phyloP scores from a whole-genome alignment of 2,113 vertebrate species.

The Pelusios castaneus region DNA sequence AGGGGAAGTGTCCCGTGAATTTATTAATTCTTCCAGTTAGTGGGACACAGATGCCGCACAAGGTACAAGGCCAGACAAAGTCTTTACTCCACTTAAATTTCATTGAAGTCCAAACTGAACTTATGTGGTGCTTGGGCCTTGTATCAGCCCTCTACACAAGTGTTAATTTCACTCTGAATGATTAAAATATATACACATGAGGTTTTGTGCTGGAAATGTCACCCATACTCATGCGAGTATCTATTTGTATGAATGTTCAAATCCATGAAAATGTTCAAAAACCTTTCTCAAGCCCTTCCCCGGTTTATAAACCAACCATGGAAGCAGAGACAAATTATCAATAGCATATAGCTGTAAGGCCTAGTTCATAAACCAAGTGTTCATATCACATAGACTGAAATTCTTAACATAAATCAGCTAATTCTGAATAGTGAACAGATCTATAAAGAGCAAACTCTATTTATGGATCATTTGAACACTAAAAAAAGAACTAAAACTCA shows the following conservation, averaged over 20 bases:
- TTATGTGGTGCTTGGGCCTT: not conserved
- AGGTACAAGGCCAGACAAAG: not conserved
- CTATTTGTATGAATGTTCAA: constrained; percentile 32
- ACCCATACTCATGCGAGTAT: constrained; percentile 14
- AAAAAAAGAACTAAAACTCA: constrained; percentile 41
- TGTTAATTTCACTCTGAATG: not conserved
- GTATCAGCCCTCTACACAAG: not conserved
- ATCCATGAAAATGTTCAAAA: constrained; percentile 32
- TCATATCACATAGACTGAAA: not conserved
- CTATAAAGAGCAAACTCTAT: constrained; percentile 55
- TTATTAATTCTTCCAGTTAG: not conserved
- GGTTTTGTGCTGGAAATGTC: not conserved
- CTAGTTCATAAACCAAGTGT: constrained; percentile 20
- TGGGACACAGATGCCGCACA: not conserved
- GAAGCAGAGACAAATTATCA: constrained; percentile 27
- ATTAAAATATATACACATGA: constrained; percentile 3
- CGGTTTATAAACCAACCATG: not conserved
- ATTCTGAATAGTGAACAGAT: constrained; percentile 52
- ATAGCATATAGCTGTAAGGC: not conserved
- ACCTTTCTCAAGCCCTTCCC: constrained; percentile 29
- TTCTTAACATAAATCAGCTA: constrained; percentile 37
- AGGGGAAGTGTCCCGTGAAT: constrained; percentile 10
- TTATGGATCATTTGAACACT: constrained; percentile 48
- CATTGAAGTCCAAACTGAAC: not conserved
- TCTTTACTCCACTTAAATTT: constrained; percentile 1